Evolutionary conservation across 2,797 vertebrate genomes (phyloP).

Genomic region (Malurus splendens): DNA sequence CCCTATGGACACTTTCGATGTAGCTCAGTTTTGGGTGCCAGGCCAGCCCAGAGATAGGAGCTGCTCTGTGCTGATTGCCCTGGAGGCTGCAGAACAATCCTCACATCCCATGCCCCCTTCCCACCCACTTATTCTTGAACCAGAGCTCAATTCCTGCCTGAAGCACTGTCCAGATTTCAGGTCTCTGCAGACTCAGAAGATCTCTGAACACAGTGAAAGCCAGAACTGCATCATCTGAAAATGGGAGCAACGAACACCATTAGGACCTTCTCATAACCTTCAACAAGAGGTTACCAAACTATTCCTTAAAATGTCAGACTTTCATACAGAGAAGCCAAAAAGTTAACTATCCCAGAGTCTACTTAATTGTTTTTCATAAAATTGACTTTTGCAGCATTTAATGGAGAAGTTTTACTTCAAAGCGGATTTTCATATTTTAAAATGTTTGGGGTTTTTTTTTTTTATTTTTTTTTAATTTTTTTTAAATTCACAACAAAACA

Average conservation of each 20-base stretch:
- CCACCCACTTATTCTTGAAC: neutral
- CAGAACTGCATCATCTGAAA: neutral
- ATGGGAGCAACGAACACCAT: rapidly evolving
- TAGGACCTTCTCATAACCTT: neutral
- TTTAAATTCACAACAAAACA: neutral
- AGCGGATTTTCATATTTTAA: neutral
- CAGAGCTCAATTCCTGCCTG: neutral
- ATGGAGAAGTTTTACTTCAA: neutral
- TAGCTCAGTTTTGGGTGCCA: neutral
- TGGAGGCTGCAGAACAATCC: neutral
- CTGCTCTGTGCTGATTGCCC: neutral
- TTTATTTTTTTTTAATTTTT: neutral
- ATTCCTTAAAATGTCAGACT: neutral
- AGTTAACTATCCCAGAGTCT: neutral
- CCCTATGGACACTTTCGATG: neutral
- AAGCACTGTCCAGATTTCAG: neutral
- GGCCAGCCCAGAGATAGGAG: neutral
- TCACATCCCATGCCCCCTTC: neutral
- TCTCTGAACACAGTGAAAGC: neutral
- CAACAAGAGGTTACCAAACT: neutral
- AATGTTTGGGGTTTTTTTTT: rapidly evolving
- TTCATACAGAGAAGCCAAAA: neutral
- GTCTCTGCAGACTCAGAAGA: neutral
- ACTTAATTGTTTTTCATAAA: neutral
- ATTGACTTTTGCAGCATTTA: neutral